Conservation (phyloP, 2,888 invertebrate genomes). For the Drosophila mayaguana region DNA sequence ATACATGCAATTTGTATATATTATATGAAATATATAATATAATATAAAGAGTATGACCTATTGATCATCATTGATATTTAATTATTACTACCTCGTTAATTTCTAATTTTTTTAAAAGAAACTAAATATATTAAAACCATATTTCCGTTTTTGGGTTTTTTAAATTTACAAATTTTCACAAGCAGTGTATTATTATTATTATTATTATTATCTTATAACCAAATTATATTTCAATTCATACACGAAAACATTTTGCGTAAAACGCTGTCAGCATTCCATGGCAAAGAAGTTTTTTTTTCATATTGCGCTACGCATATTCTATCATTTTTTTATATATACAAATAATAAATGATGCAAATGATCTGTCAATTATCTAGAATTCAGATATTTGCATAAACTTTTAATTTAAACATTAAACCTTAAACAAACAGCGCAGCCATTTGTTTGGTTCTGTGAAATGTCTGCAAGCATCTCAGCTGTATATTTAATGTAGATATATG, state of each 20-base stretch:
- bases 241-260: not conserved
- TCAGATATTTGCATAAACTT: constrained; percentile 14
- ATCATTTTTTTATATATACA: not conserved
- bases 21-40: not conserved
- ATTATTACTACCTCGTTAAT: too few species aligned
- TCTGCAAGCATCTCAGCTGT: constrained; percentile 1
- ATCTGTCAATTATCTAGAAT: constrained; percentile 14
- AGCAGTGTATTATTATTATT: too few species aligned
- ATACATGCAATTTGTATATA: not conserved
- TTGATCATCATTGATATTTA: too few species aligned
- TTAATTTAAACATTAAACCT: constrained; percentile 5
- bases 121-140: too few species aligned
- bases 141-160: too few species aligned
- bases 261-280: not conserved
- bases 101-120: too few species aligned
- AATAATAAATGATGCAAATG: not conserved
- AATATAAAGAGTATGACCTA: too few species aligned
- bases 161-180: too few species aligned
- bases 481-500: constrained; percentile 2
- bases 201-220: too few species aligned
- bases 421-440: not conserved
- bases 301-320: not conserved
- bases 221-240: too few species aligned
- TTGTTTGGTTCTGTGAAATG: constrained; percentile 14
- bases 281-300: not conserved